Evolutionary conservation across 2,797 vertebrate species (phyloP).

Genomic region (Steatocranus sp.): DNA sequence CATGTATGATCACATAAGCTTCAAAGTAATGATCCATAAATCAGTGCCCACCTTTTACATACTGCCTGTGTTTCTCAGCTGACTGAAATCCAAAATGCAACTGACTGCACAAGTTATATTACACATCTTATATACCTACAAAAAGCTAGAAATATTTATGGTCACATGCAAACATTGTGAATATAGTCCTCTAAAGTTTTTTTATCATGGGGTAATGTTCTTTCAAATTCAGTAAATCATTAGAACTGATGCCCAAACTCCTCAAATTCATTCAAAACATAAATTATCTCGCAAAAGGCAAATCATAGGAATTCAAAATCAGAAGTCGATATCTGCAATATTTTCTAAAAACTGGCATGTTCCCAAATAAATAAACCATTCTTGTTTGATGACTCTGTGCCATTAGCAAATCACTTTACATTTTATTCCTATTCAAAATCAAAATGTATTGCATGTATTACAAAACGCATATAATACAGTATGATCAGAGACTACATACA

Average conservation of each 20-base stretch:
- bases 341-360: neutral
- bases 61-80: neutral
- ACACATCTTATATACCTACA: too few species aligned
- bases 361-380: neutral
- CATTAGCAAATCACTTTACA: neutral
- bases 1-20: accelerated
- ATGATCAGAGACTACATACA: conserved; percentile 17
- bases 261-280: neutral
- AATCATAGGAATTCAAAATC: neutral
- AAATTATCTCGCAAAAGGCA: neutral
- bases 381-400: neutral
- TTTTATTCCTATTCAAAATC: neutral
- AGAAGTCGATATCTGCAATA: accelerated
- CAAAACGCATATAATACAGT: neutral
- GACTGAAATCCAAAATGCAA: neutral
- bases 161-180: neutral
- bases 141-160: neutral
- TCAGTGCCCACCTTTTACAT: neutral
- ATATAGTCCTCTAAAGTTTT: neutral
- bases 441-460: neutral
- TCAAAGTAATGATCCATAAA: neutral
- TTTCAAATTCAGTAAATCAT: neutral
- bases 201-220: accelerated
- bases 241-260: neutral
- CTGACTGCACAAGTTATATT: too few species aligned